Conservation (phyloP, 1,140 invertebrate genomes). For the Temnothorax nylanderi region DNA sequence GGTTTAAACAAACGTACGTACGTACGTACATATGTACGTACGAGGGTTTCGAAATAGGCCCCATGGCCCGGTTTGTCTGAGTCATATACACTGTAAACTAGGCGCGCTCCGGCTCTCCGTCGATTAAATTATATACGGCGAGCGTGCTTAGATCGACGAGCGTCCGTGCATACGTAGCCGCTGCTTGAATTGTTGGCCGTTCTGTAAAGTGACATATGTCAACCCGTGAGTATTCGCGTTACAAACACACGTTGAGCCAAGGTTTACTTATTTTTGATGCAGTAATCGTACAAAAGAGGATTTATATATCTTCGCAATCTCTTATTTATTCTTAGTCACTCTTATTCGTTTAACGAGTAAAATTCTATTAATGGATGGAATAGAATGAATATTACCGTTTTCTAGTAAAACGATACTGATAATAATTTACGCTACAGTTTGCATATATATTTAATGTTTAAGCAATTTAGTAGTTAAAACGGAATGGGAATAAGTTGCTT, state of each 20-base stretch:
- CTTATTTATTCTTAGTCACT: not conserved
- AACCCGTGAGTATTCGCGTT: slow-evolving; percentile 3
- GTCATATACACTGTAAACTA: slow-evolving; percentile 23
- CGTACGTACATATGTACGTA: not conserved
- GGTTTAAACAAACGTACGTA: slow-evolving; percentile 66
- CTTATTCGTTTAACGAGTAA: not conserved
- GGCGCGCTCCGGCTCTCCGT: not conserved
- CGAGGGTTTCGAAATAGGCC: slow-evolving; percentile 69
- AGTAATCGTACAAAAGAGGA: not conserved
- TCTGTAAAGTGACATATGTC: slow-evolving; percentile 56
- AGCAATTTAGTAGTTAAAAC: not conserved
- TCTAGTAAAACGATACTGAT: not conserved
- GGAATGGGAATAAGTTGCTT: not conserved
- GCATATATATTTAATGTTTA: not conserved
- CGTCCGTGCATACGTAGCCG: slow-evolving; percentile 31
- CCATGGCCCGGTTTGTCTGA: slow-evolving; percentile 58
- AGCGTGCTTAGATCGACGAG: slow-evolving; percentile 64
- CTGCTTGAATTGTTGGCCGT: slow-evolving; percentile 62
- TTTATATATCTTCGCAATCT: not conserved
- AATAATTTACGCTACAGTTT: slow-evolving; percentile 6
- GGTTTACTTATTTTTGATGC: not conserved
- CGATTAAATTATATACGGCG: slow-evolving; percentile 71
- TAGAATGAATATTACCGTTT: not conserved
- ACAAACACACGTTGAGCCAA: not conserved
- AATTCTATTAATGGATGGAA: not conserved